A percentile compares a stretch with the other conserved stretches of the same genome.
Evolutionary conservation across 2,113 vertebrate genomes (phyloP).

Genomic region (Camelus bactrianus): DNA sequence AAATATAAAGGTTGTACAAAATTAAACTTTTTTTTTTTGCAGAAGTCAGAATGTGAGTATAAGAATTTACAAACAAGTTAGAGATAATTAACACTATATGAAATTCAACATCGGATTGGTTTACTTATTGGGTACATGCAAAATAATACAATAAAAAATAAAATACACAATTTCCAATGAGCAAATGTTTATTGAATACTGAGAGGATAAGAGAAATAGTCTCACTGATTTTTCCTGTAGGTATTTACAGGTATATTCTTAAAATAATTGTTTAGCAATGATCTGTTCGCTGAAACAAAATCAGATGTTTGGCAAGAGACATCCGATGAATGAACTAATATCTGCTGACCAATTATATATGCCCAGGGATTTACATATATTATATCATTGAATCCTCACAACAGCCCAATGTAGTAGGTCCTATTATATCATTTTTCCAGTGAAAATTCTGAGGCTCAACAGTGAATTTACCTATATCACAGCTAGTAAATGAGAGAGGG

Average conservation of each 20-base stretch:
- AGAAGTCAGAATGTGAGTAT: background rate
- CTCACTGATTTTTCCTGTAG: no score
- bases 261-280: background rate
- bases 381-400: background rate
- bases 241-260: no score
- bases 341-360: background rate
- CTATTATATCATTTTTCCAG: background rate
- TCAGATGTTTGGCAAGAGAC: background rate
- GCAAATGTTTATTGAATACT: background rate
- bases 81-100: background rate
- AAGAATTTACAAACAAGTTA: background rate
- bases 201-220: no score
- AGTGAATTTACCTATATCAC: background rate
- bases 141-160: background rate
- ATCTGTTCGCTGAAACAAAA: constrained; percentile 6
- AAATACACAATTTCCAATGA: background rate
- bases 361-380: background rate
- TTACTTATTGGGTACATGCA: background rate
- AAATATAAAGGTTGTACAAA: background rate
- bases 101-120: background rate
- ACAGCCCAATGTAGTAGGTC: background rate
- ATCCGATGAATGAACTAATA: background rate
- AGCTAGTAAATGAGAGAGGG: background rate
- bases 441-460: constrained; percentile 18
- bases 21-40: background rate